A percentile compares a stretch with the other conserved stretches of the same genome.
Conservation (phyloP, 2,888 invertebrate species). For the Megaustenia siamemsis region DNA sequence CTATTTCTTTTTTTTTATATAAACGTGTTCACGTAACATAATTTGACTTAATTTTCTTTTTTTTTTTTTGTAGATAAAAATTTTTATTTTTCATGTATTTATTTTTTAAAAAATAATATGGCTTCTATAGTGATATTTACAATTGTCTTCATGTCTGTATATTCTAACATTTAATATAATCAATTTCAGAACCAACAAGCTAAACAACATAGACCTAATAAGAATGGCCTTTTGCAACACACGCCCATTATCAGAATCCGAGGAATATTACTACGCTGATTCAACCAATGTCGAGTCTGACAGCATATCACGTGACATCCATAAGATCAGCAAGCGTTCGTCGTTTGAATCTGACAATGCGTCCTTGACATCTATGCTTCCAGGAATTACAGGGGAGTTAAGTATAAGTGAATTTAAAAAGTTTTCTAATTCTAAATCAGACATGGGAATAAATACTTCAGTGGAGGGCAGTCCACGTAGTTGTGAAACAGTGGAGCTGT, state of each 20-base stretch:
- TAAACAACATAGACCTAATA: background rate
- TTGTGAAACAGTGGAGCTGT: background rate
- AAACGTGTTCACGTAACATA: too few species aligned
- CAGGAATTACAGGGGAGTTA: background rate
- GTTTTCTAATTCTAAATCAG: background rate
- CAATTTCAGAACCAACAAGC: too few species aligned
- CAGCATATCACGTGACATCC: background rate
- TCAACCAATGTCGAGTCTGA: background rate
- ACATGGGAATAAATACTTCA: background rate
- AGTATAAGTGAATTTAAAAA: background rate
- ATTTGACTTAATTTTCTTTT: too few species aligned
- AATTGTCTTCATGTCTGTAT: too few species aligned
- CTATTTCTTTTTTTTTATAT: too few species aligned
- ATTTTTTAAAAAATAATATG: too few species aligned
- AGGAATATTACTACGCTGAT: background rate
- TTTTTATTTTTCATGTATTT: too few species aligned
- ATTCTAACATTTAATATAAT: too few species aligned
- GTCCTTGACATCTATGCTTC: background rate
- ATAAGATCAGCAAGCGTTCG: background rate
- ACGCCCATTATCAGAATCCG: background rate
- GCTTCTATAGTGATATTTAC: too few species aligned
- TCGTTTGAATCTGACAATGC: background rate
- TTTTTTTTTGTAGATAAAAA: too few species aligned
- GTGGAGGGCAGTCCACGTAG: background rate
- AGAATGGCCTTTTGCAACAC: background rate